Percentiles rank a stretch among this genome's conserved stretches.
Conservation (phyloP, 2,888 invertebrate genomes). For the Pediacus dermestoides region DNA sequence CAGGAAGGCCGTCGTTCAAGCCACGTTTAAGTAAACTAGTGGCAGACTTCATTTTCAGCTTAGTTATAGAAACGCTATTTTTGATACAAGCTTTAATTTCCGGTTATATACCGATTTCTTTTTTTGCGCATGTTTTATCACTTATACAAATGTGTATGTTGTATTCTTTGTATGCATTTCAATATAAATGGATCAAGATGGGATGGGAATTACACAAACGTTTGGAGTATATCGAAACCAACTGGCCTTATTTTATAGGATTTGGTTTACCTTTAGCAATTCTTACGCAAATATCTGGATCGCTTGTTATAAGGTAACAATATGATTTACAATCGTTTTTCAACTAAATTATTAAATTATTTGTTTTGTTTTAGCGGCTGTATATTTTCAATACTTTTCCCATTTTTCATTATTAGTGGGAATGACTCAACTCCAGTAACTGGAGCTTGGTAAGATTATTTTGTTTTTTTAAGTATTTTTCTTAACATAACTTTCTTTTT, state of each 20-base stretch:
- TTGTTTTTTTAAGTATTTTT: too few species aligned
- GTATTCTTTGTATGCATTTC: conserved; percentile 93
- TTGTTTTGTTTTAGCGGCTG: conserved; percentile 71
- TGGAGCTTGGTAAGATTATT: conserved; percentile 70
- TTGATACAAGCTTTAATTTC: conserved; percentile 73
- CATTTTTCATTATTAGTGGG: conserved; percentile 88
- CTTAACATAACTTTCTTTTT: too few species aligned
- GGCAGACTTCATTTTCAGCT: conserved; percentile 85
- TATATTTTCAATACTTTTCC: conserved; percentile 89
- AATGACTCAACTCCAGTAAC: conserved; percentile 83
- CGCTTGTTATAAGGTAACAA: conserved; percentile 67
- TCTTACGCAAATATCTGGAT: conserved; percentile 74
- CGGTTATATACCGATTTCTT: conserved; percentile 64
- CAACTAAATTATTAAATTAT: too few species aligned
- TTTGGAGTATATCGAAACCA: conserved; percentile 81
- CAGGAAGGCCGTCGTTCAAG: conserved; percentile 77
- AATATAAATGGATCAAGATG: conserved; percentile 98
- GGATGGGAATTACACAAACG: conserved; percentile 90
- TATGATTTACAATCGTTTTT: too few species aligned
- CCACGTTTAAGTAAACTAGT: conserved; percentile 80
- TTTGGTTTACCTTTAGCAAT: conserved; percentile 90
- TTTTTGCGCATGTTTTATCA: conserved; percentile 65
- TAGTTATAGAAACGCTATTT: conserved; percentile 86
- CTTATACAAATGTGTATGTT: conserved; percentile 83
- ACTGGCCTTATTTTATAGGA: conserved; percentile 97